Evolutionary conservation across 2,888 invertebrate species (phyloP).

Genomic region (Nasonovia ribisnigri): DNA sequence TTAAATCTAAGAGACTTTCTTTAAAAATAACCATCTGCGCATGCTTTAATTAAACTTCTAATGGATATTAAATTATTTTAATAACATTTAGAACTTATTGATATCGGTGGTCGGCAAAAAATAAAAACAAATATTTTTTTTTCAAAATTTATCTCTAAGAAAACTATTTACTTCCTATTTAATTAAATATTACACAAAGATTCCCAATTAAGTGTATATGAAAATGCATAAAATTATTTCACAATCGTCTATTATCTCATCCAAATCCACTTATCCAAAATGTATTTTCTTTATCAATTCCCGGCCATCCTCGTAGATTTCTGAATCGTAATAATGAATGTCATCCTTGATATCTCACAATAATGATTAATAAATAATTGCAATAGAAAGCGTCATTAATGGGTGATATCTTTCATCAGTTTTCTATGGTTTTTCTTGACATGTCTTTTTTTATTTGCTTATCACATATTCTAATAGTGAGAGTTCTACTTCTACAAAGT

Average conservation of each 20-base stretch:
- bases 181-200: background rate
- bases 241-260: background rate
- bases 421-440: background rate
- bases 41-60: background rate
- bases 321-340: background rate
- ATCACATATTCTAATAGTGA: background rate
- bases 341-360: no score
- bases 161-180: background rate
- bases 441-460: background rate
- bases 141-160: background rate
- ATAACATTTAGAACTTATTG: background rate
- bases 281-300: background rate
- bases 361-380: no score
- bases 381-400: no score
- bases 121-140: background rate
- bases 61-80: background rate
- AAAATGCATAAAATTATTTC: background rate
- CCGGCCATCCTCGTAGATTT: background rate
- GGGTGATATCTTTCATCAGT: background rate
- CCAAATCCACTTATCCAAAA: background rate
- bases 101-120: background rate
- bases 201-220: background rate
- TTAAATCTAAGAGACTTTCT: background rate
- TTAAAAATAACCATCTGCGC: background rate
- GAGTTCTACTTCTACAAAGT: background rate